Evolutionary conservation across 2,113 vertebrate genomes (phyloP), one percentile per base, ranked within the genome.

Genomic region (Phrynosoma platyrhinos): DNA sequence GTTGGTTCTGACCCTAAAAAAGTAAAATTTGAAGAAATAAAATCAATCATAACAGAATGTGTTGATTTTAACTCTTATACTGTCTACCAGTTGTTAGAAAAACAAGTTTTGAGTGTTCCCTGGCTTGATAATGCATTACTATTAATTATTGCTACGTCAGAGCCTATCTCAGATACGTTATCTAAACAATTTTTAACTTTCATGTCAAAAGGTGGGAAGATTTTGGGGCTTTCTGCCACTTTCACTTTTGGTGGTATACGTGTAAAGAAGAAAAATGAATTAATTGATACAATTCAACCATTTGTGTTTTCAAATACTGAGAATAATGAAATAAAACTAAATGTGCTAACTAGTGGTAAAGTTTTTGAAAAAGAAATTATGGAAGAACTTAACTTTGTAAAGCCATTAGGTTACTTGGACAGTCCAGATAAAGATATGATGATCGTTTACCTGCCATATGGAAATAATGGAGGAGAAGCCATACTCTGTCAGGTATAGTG

Each of bases 401-500:
- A 95, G 93, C 93, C 95, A 0, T 93, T 97, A 97, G 98, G 98
- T 62, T 96, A 92, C 71, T 96, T 99, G 82, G 96, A 93, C 10
- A 96, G 93, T 0, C 89, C 94, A 13, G 93, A 95, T 10, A 91
- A 93, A 52, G 98, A 98, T 71, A 82, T 93, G 66, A 96, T 97
- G 40, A 96, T 99, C 1, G 96, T 99, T 66, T 96, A 96, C 2
- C 91, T 99, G 77, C 95, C 96, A 1, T 96, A 97, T 0, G 98
- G 98, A 58, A 92, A 91, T 7, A 55, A 89, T 0, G 96, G 97
- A 14, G 99, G 99, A 40, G 98, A 98, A 95, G 98, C 98, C 27
- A 84, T 99, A 71, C 97, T 99, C 3, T 98, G 96, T 94, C 98
- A 99, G 98, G 98, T 99, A 97, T 90, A 66, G 71, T 21, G 8